A percentile compares a stretch with the other conserved stretches of the same genome.
These are phyloP conservation scores for Patagioenas fasciata DNA, from an alignment of 2,113 vertebrate genomes.

Conservation along the genomic window DNA sequence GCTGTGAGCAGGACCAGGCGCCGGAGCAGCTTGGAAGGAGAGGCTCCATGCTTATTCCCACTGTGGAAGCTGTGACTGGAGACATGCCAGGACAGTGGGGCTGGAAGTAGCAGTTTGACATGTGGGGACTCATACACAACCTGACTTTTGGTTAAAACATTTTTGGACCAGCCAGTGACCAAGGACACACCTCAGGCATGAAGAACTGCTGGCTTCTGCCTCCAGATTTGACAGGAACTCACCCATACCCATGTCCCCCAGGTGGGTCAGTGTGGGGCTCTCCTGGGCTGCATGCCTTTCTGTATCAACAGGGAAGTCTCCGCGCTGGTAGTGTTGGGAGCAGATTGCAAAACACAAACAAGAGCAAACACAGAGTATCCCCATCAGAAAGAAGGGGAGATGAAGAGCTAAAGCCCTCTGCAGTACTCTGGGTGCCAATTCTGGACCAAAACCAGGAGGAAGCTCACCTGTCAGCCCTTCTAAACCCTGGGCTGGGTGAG, in stretches of 20 bases:
- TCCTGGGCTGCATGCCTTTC: not conserved
- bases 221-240: not conserved
- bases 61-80: not conserved
- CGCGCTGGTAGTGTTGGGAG: not conserved
- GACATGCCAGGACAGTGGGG: not conserved
- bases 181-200: not conserved
- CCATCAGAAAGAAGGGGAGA: not conserved
- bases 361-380: not conserved
- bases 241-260: rapidly evolving
- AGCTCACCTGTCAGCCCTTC: not conserved
- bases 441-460: not conserved
- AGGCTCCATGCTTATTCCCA: not conserved
- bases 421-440: not conserved
- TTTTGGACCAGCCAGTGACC: not conserved
- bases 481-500: not conserved
- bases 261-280: not conserved
- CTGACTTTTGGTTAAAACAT: not conserved
- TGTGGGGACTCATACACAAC: not conserved
- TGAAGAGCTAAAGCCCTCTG: not conserved
- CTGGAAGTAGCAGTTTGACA: not conserved
- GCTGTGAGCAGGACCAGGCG: not conserved
- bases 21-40: not conserved
- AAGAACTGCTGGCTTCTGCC: not conserved
- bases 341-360: not conserved
- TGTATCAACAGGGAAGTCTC: rapidly evolving